Percentiles rank a stretch among this genome's conserved stretches.
phyloP scores from a whole-genome alignment of 2,888 invertebrate species.

The Atethmia centrago region DNA sequence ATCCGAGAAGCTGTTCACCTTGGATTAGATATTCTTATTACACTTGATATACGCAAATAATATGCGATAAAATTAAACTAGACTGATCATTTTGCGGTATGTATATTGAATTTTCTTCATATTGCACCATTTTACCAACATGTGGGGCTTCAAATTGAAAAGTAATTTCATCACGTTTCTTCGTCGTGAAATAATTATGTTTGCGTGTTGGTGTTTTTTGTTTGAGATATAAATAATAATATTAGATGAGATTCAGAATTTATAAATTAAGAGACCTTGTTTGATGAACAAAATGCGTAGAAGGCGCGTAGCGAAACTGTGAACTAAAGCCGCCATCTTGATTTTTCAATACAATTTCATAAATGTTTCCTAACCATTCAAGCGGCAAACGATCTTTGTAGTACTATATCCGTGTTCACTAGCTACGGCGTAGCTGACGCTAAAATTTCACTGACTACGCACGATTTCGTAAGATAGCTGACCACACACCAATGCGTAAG shows the following conservation, averaged over 20 bases:
- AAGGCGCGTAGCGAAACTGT: no score
- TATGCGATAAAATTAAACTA: slow-evolving; percentile 14
- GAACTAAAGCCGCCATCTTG: no score
- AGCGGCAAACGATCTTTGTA: no score
- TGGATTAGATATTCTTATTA: slow-evolving; percentile 21
- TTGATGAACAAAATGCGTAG: no score
- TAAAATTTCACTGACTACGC: background rate
- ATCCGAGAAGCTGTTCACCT: slow-evolving; percentile 28
- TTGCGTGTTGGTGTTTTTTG: background rate
- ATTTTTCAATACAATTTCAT: no score
- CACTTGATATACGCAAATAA: slow-evolving; percentile 11
- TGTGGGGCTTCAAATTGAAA: slow-evolving; percentile 45
- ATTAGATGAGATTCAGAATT: background rate
- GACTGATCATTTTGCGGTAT: slow-evolving; percentile 26
- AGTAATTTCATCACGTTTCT: slow-evolving; percentile 38
- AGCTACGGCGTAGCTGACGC: background rate
- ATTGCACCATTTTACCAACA: slow-evolving; percentile 20
- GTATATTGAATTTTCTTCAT: slow-evolving; percentile 34
- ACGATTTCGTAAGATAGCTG: slow-evolving; percentile 6
- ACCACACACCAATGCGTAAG: background rate
- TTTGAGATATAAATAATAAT: background rate
- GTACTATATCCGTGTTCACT: background rate
- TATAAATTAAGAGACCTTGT: background rate
- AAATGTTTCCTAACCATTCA: no score
- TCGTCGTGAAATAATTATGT: background rate